Evolutionary conservation across 2,797 vertebrate genomes (phyloP).

Genomic region (Enteromius anoplus): DNA sequence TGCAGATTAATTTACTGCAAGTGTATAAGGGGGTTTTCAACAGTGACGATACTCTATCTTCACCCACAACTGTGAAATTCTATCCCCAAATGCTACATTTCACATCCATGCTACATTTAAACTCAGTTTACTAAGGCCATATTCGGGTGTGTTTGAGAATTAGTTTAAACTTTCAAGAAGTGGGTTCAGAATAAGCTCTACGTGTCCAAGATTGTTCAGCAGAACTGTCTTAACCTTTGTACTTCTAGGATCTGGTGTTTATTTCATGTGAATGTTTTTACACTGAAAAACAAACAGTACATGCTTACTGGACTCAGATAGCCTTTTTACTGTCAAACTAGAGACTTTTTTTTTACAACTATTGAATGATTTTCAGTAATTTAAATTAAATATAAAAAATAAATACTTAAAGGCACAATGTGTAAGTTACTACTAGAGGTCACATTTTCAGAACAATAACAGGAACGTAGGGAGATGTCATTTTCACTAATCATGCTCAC

Average conservation of each 20-base stretch:
- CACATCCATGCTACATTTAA: slow-evolving; percentile 22
- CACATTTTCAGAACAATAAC: no score
- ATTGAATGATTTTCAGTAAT: no score
- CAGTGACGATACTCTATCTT: not conserved
- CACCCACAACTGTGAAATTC: slow-evolving; percentile 37
- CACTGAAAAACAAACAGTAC: not conserved
- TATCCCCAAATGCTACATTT: slow-evolving; percentile 37
- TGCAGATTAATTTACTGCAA: not conserved
- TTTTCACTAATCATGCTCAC: no score
- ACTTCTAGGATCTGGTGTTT: not conserved
- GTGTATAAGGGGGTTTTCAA: not conserved
- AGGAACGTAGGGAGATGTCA: no score
- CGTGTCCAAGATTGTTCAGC: not conserved
- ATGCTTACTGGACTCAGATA: no score
- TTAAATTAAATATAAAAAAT: no score
- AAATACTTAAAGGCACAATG: no score
- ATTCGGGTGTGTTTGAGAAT: not conserved
- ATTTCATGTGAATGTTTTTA: not conserved
- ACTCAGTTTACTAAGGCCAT: not conserved
- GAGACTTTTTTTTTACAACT: no score
- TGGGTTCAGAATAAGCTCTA: not conserved
- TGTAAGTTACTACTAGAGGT: no score
- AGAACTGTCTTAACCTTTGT: not conserved
- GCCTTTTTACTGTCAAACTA: no score
- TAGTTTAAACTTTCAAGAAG: not conserved